A percentile compares a stretch with the other conserved stretches of the same genome.
Conservation (phyloP, 2,113 vertebrate genomes). For the Ibidorhyncha struthersii region DNA sequence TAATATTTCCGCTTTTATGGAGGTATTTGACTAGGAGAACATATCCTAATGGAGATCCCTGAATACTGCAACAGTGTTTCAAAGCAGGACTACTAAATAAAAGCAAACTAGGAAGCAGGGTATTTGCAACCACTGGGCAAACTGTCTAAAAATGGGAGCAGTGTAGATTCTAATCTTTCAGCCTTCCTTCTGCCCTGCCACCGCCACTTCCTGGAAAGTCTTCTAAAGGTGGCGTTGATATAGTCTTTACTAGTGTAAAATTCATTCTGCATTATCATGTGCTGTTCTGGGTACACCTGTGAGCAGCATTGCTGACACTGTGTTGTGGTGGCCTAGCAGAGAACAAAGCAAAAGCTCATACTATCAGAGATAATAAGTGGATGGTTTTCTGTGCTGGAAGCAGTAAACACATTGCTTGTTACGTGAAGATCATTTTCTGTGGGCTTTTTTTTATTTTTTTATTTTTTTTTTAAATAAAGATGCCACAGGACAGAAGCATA, state of each 20-base stretch:
- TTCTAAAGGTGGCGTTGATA: not conserved
- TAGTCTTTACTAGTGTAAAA: not conserved
- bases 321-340: not conserved
- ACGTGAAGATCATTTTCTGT: not conserved
- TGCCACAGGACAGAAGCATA: not conserved
- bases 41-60: not conserved
- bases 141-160: not conserved
- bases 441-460: too few relatives aligned
- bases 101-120: not conserved
- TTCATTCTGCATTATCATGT: not conserved
- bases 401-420: slow-evolving; percentile 41
- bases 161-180: not conserved
- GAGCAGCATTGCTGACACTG: not conserved
- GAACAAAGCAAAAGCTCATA: slow-evolving; percentile 9
- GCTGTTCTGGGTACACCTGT: not conserved
- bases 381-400: slow-evolving; percentile 38
- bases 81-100: not conserved
- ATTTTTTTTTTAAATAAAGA: not conserved
- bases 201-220: not conserved
- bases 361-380: slow-evolving; percentile 13
- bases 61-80: not conserved
- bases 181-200: not conserved
- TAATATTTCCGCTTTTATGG: not conserved
- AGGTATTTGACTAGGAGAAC: not conserved
- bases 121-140: not conserved